Percentiles rank a stretch among this genome's conserved stretches.
Conservation (phyloP, 2,888 invertebrate species). For the Drosophila nr. perissopoda region DNA sequence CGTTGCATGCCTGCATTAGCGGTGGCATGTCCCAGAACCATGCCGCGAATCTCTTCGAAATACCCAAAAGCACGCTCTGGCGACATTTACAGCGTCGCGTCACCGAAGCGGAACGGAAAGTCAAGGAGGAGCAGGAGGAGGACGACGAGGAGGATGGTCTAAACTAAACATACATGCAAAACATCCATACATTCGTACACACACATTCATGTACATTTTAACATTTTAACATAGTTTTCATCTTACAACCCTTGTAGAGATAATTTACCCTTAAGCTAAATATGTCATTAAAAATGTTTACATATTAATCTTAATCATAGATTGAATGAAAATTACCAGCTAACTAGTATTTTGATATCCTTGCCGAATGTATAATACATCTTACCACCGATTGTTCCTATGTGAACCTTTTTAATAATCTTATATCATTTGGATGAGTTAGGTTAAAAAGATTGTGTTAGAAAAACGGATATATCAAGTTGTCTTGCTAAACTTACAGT, state of each 20-base stretch:
- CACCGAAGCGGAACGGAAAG: conserved; percentile 57
- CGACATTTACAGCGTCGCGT: conserved; percentile 83
- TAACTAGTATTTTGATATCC: not conserved
- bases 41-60: conserved; percentile 84
- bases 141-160: conserved; percentile 62
- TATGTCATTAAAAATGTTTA: conserved; percentile 36
- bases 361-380: not conserved
- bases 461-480: not conserved
- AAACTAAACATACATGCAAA: conserved; percentile 25
- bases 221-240: conserved; percentile 26
- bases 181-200: conserved; percentile 24
- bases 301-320: conserved; percentile 20
- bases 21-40: conserved; percentile 85
- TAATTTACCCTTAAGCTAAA: conserved; percentile 29
- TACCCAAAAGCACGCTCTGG: conserved; percentile 85
- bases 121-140: conserved; percentile 62
- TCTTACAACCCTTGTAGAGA: conserved; percentile 24
- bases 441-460: not conserved
- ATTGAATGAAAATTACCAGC: conserved; percentile 6
- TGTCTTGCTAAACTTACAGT: not conserved
- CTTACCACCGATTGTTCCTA: not conserved
- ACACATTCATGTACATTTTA: conserved; percentile 26
- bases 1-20: conserved; percentile 83
- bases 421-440: not conserved
- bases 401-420: not conserved